A percentile compares a stretch with the other conserved stretches of the same genome.
phyloP scores from a whole-genome alignment of 2,888 invertebrate species.

The Tanypteryx hageni region DNA sequence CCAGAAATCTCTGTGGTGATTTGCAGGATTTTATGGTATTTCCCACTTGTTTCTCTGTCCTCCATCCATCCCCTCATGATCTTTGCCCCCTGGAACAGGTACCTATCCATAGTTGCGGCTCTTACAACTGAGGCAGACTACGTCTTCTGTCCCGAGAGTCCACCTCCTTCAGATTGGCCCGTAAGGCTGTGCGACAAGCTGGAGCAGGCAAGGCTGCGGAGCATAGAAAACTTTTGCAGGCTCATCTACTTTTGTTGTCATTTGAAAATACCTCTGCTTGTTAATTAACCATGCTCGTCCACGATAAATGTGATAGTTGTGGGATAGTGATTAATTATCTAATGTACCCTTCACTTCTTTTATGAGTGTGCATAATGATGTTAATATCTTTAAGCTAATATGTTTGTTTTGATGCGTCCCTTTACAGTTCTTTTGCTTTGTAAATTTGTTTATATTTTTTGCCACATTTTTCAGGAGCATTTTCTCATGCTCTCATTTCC shows the following conservation, averaged over 20 bases:
- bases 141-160: constrained; percentile 98
- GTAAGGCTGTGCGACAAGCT: constrained; percentile 96
- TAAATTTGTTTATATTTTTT: not conserved
- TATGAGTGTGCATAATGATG: not conserved
- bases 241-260: not conserved
- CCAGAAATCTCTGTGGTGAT: not conserved
- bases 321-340: constrained; percentile 27
- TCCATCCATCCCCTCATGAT: not conserved
- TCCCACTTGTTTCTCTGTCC: not conserved
- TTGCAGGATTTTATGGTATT: not conserved
- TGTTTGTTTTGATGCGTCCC: not conserved
- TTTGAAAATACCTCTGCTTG: not conserved
- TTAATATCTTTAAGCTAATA: not conserved
- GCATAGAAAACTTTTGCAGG: not conserved
- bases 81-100: constrained; percentile 79
- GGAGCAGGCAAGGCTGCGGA: constrained; percentile 84
- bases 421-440: not conserved
- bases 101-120: constrained; percentile 97
- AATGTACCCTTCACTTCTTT: constrained; percentile 13
- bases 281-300: constrained; percentile 22
- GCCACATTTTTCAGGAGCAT: not conserved
- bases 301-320: constrained; percentile 10
- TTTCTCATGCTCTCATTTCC: not conserved
- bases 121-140: constrained; percentile 98
- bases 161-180: constrained; percentile 96